A percentile compares a stretch with the other conserved stretches of the same genome.
Conservation (phyloP, 2,888 invertebrate genomes). For the Pyrocoelia pectoralis region DNA sequence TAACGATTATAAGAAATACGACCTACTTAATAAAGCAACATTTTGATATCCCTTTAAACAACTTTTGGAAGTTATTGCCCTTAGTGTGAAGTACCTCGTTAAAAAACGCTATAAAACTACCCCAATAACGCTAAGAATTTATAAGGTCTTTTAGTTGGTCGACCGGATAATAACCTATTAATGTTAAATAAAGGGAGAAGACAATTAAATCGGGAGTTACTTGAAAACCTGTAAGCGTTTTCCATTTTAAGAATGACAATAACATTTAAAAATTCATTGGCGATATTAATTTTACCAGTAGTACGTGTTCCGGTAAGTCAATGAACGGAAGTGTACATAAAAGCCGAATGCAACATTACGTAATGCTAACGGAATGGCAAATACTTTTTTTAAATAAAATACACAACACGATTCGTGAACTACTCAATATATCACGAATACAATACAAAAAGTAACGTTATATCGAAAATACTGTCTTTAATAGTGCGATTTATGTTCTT, state of each 20-base stretch:
- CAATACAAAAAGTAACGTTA: too few species aligned
- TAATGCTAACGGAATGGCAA: not conserved
- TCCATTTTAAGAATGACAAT: not conserved
- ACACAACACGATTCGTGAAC: not conserved
- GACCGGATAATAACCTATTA: conserved; percentile 10
- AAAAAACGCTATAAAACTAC: conserved; percentile 21
- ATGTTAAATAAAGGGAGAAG: not conserved
- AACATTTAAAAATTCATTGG: not conserved
- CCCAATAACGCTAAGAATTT: conserved; percentile 21
- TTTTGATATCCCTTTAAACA: conserved; percentile 22
- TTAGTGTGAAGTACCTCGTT: conserved; percentile 15
- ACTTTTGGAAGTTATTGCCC: conserved; percentile 21
- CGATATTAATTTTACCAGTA: not conserved
- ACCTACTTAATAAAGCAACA: conserved; percentile 20
- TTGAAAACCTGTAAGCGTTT: too few species aligned
- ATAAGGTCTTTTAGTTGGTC: conserved; percentile 23
- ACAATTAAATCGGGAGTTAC: not conserved
- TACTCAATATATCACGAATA: not conserved
- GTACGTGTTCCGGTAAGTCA: not conserved
- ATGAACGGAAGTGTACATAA: conserved; percentile 4
- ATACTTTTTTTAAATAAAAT: too few species aligned
- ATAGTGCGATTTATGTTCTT: not conserved
- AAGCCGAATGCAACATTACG: not conserved
- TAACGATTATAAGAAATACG: not conserved
- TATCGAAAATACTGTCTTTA: not conserved